A percentile compares a stretch with the other conserved stretches of the same genome.
Evolutionary conservation across 2,797 vertebrate species (phyloP).

Genomic region (Rhynchotus rufescens): DNA sequence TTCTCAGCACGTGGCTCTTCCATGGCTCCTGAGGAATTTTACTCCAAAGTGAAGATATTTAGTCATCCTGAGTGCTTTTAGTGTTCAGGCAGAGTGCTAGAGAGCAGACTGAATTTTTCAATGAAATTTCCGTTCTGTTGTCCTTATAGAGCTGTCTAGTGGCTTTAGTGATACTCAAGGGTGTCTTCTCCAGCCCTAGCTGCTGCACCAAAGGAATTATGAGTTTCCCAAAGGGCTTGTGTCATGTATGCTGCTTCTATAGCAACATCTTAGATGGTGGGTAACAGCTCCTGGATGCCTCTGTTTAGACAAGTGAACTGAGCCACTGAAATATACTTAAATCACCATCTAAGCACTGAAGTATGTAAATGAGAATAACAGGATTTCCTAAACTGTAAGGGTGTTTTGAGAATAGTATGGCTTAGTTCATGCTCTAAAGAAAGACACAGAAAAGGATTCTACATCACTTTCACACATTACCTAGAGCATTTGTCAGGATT

Average conservation of each 20-base stretch:
- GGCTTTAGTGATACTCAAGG: neutral
- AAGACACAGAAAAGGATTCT: neutral
- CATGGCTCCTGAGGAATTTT: neutral
- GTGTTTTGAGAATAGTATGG: neutral
- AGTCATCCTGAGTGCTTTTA: neutral
- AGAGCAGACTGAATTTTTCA: neutral
- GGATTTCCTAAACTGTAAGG: neutral
- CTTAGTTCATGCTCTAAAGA: neutral
- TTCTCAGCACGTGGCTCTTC: neutral
- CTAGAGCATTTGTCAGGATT: neutral
- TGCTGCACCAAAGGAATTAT: neutral
- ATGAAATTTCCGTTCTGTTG: neutral
- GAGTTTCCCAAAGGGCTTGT: neutral
- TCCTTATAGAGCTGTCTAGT: neutral
- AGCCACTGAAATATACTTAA: neutral
- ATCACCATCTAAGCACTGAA: neutral
- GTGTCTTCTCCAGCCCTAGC: neutral
- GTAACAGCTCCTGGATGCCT: neutral
- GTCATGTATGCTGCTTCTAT: neutral
- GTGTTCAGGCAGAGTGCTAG: neutral
- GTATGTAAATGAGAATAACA: neutral
- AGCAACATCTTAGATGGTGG: neutral
- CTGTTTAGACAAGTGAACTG: neutral
- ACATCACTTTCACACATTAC: neutral
- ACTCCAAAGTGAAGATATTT: neutral